Conservation (phyloP, 2,113 vertebrate species). For the Tragelaphus buxtoni region DNA sequence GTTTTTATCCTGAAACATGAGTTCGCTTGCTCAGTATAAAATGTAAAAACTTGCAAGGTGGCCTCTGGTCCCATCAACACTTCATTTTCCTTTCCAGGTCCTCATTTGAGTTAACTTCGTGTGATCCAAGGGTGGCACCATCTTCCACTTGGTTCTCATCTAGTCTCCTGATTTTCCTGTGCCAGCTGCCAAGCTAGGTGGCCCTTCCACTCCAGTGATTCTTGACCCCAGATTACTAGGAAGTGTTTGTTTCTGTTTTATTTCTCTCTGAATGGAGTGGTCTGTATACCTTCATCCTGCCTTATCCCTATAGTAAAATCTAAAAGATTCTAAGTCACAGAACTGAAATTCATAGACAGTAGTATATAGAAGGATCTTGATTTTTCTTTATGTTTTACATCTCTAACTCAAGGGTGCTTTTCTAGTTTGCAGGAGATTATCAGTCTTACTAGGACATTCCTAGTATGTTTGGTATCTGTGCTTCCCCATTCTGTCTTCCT, state of each 20-base stretch:
- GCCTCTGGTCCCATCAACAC: neutral
- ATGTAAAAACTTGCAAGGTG: neutral
- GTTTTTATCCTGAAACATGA: neutral
- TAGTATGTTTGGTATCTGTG: neutral
- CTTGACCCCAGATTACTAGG: neutral
- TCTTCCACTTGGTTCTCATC: neutral
- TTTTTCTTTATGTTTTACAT: neutral
- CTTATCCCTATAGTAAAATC: neutral
- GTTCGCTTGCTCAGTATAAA: neutral
- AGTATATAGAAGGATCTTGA: neutral
- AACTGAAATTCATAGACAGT: neutral
- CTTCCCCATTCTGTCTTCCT: neutral
- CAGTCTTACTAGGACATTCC: neutral
- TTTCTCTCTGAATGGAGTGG: neutral
- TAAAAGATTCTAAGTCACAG: neutral
- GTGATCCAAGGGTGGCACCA: neutral
- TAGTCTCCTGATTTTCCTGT: neutral
- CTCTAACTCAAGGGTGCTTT: neutral
- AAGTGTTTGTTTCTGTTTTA: neutral
- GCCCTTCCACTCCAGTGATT: neutral
- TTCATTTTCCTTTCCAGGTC: neutral
- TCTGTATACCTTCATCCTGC: neutral
- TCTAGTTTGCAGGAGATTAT: neutral
- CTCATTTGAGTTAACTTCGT: neutral
- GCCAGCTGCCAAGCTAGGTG: neutral